Base-by-base conservation (phyloP, 2,113 vertebrate genomes). In the Serinus canaria region DNA sequence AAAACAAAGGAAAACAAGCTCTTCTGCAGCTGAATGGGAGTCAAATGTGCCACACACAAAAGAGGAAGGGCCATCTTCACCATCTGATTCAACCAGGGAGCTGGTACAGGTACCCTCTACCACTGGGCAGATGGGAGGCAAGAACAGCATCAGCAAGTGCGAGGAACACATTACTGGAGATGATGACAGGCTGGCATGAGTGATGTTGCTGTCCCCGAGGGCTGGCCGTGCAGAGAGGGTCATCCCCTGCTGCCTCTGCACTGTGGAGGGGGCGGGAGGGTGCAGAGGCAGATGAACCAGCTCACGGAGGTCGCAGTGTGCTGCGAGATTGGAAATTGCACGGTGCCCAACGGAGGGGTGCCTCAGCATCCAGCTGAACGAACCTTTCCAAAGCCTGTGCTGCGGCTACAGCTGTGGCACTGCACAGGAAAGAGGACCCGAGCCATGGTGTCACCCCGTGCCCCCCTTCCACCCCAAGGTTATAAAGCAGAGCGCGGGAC, bases 1-100 rank as follows among this genome's bases (percentile, higher is more conserved):
- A 66, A 95, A 96, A 95, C 85, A 96, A 97, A 95, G 67, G 91
- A 86, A 89, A 94, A 90, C 55, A 83, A 87, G 66, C 86, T 92
- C 46, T 83, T 89, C 72, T 49, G 55, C 58, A 62, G 77, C 89
- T 96, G 92, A 94, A 97, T 75, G 46, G 52, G 50, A 87, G 74
- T 85, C 31, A 46, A 92, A 75, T 3, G 2, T 2, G 37, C 41
- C 58, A 70, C 77, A 62, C 44, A 94, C 93, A 95, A 93, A 91
- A 82, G 77, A 89, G 62, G 75, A 87, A 55, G 47, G 79, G 79
- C 91, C 93, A 95, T 94, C 94, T 96, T 89, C 80, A 92, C 76
- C 68, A 27, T 90, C 87, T 82, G 74, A 88, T 62, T 72, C 41
- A 73, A 13, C 37, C 62, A 35, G 16, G 56, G 89, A 49, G 68